Conservation (phyloP, 2,113 vertebrate species). For the Colinus virginianus region DNA sequence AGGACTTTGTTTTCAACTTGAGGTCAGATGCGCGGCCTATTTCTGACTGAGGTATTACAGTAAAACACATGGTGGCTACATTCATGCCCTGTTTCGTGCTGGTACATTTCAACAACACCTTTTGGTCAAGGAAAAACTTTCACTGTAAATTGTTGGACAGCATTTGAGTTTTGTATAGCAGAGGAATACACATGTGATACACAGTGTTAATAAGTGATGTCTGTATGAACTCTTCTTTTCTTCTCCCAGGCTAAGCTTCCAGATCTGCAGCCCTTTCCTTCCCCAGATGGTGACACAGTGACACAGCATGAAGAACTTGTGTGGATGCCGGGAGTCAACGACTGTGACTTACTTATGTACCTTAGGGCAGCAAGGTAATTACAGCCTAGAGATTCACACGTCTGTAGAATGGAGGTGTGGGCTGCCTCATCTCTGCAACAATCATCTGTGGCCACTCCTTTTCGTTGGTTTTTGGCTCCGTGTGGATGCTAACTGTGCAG, state of each 20-base stretch:
- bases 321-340: conserved; percentile 98
- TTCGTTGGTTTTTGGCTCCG: rapidly evolving
- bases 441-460: background rate
- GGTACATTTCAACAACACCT: background rate
- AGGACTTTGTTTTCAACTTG: background rate
- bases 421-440: rapidly evolving
- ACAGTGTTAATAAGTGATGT: rapidly evolving
- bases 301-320: conserved; percentile 97
- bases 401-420: rapidly evolving
- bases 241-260: conserved; percentile 92
- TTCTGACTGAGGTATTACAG: background rate
- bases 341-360: conserved; percentile 99
- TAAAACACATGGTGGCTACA: background rate
- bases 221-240: background rate
- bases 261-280: conserved; percentile 94
- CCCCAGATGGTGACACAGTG: conserved; percentile 89
- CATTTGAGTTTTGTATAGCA: rapidly evolving
- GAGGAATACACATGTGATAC: background rate
- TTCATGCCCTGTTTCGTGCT: background rate
- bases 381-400: rapidly evolving
- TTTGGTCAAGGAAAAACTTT: background rate
- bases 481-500: rapidly evolving
- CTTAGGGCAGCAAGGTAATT: conserved; percentile 94
- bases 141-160: background rate
- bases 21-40: background rate